Base-by-base conservation (phyloP, 2,113 vertebrate species). In the Scomber scombrus region DNA sequence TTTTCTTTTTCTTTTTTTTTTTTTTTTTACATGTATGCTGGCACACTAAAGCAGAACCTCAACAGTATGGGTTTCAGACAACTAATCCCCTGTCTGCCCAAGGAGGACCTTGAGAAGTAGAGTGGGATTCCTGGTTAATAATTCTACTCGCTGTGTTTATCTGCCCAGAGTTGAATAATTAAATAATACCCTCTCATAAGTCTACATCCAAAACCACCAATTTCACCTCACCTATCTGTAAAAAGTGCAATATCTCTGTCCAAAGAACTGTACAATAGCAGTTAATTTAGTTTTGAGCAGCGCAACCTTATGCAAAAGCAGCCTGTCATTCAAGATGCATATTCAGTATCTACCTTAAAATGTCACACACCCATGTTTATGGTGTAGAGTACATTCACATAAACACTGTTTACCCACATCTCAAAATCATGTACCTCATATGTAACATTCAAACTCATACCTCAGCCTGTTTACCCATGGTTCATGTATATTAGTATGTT, bases 121-220 rank as follows among this genome's bases (percentile, higher is more conserved):
- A 51, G 52, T 60, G 51, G 21, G 60, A 76, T 80, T 61, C 10
- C 52, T 70, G 29, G 12, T 69, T 69, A 7, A 46, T 64, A 49
- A 68, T 69, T 75, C 40, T 50, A 50, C 56, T 61, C 50, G 21
- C 40, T 71, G 34, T 49, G 55, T 14, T 78, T n/a, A 67, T 23
- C 46, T 43, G 15, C 70, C 52, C 47, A 31, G n/a, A 43, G 11
- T 2, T 72, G 2, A 70, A 74, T 71, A 67, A 74, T 19, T 80
- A 50, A 70, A 72, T 68, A 57, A 45, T 21, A 50, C 2, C 15
- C 3, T 56, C 16, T 58, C 3, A 21, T 29, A 55, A 34, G 3
- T 69, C 71, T 60, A 29, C 34, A 40, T 15, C 58, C 57, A 65
- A 64, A 61, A 62, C 43, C 15, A 40, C 55, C 3, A 12, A 16